A percentile compares a stretch with the other conserved stretches of the same genome.
Conservation (phyloP, 2,797 vertebrate genomes). For the Melanotaenia pygmaea region DNA sequence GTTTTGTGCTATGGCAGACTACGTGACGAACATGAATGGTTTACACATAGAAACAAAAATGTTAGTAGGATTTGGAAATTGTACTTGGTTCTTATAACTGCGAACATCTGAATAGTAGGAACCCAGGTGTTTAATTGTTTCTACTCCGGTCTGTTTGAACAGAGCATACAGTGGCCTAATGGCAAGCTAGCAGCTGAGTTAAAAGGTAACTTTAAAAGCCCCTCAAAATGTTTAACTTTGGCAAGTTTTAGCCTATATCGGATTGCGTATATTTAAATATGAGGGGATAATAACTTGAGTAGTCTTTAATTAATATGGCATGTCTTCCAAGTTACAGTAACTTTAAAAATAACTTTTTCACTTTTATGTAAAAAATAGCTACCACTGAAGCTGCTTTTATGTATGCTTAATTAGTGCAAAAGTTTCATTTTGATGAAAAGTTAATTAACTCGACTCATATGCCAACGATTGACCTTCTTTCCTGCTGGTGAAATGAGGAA, state of each 20-base stretch:
- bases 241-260: background rate
- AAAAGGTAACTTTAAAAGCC: background rate
- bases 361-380: background rate
- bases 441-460: background rate
- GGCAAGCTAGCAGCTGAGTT: background rate
- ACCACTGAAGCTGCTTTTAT: background rate
- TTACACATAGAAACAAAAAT: too few relatives aligned
- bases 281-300: background rate
- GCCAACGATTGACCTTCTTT: background rate
- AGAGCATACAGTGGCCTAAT: background rate
- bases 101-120: background rate
- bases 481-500: background rate
- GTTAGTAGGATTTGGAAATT: too few relatives aligned
- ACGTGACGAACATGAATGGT: too few relatives aligned
- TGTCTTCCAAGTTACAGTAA: background rate
- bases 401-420: background rate
- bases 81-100: background rate
- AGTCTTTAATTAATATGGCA: background rate
- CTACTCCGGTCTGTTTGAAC: background rate
- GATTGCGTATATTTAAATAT: background rate
- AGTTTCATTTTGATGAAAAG: background rate
- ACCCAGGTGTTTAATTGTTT: background rate
- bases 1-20: too few relatives aligned
- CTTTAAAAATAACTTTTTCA: background rate
- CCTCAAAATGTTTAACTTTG: background rate